Evolutionary conservation across 2,888 invertebrate genomes (phyloP), one percentile per base, ranked within the genome.

Genomic region (Pyrocoelia pectoralis): DNA sequence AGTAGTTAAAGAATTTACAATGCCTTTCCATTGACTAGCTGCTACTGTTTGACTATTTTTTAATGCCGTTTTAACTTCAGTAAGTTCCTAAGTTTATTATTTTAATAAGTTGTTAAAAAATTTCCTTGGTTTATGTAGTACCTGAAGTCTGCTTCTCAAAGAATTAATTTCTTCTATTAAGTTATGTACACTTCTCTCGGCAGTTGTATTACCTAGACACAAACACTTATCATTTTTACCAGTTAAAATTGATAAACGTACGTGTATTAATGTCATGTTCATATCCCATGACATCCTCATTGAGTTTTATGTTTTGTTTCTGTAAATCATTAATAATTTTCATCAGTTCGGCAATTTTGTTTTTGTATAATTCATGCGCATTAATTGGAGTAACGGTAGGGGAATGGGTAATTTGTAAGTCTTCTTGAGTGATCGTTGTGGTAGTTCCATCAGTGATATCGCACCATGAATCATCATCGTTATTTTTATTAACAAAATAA

Each of bases 401-500:
- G n/a, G n/a, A n/a, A n/a, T 53, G 8, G n/a, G 43, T 28, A 19
- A 13, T 17, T 6, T 12, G 13, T 19, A 13, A 28, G 12, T 28
- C 24, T 24, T 24, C 24, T 6, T 5, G 24, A 5, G 24, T 24
- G 24, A 24, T 24, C 10, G 68, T 66, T 9, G 49, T 28, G 14
- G 61, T 65, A 29, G 65, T 69, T 8, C 54, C 17, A n/a, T 70
- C 70, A 0, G 68, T 66, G 18, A 70, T 24, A 40, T 70, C 70
- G 29, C 43, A 67, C 70, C 70, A 70, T 0, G 70, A 70, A 54
- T 63, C 70, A 13, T 70, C 67, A 2, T 53, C 53, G 43, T 10
- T 10, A 18, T 51, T 33, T 29, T 48, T 6, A 10, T 29, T 10
- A 28, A 28, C 29, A 28, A 28, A 6, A 28, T 28, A 28, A 28